Conservation (phyloP, 2,888 invertebrate genomes). For the Eugnorisma glareosa region DNA sequence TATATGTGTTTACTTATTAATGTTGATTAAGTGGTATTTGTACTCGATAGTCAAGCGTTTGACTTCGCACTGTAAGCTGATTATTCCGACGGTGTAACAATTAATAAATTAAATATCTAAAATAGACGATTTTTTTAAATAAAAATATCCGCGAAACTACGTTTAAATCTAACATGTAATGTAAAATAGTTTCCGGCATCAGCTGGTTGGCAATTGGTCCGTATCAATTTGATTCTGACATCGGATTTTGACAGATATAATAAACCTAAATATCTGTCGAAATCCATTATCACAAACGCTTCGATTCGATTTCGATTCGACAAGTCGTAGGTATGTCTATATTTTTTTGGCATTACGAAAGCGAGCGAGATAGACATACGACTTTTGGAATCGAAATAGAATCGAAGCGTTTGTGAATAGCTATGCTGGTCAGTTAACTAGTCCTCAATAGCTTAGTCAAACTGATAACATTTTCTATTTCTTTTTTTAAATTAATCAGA, state of each 20-base stretch:
- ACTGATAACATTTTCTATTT: not conserved
- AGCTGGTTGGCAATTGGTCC: not conserved
- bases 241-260: not conserved
- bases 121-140: too few species aligned
- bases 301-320: too few species aligned
- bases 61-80: not conserved
- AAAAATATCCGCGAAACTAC: too few species aligned
- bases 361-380: too few species aligned
- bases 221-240: not conserved
- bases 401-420: too few species aligned
- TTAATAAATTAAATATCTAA: not conserved
- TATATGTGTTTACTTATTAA: conserved; percentile 13
- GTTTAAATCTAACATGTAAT: not conserved
- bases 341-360: too few species aligned
- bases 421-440: not conserved
- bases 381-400: too few species aligned
- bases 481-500: not conserved
- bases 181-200: not conserved
- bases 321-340: too few species aligned
- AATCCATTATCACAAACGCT: too few species aligned
- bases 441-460: too few species aligned
- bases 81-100: not conserved
- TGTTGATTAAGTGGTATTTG: conserved; percentile 15
- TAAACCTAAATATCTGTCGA: not conserved
- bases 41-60: conserved; percentile 10